These are phyloP conservation scores for Pipa parva DNA, from an alignment of 2,113 vertebrate genomes.

Conservation along the genomic window DNA sequence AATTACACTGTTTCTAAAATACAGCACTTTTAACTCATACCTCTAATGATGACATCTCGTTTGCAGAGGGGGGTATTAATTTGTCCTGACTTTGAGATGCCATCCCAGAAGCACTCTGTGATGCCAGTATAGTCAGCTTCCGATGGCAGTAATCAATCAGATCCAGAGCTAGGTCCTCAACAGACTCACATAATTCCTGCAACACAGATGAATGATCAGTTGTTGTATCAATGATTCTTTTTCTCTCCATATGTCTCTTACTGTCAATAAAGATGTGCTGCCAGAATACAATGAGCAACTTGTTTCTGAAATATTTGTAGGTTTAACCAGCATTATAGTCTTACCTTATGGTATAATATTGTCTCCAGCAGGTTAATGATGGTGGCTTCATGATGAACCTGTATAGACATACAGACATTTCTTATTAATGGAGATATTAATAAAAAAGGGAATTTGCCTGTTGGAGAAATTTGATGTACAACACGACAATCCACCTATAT, in stretches of 20 bases:
- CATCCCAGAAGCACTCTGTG: slow-evolving; percentile 46
- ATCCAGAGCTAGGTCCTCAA: slow-evolving; percentile 79
- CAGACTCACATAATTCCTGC: slow-evolving; percentile 86
- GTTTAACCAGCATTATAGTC: neutral
- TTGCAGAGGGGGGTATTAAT: slow-evolving; percentile 25
- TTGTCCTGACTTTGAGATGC: slow-evolving; percentile 3
- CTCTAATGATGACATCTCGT: slow-evolving; percentile 58
- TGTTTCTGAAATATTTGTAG: too few species aligned
- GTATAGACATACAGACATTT: neutral
- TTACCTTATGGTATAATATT: slow-evolving; percentile 85
- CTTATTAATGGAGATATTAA: too few species aligned
- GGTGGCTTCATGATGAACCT: slow-evolving; percentile 90
- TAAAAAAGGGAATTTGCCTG: too few species aligned
- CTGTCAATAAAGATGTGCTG: too few species aligned
- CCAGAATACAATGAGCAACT: too few species aligned
- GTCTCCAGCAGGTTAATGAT: slow-evolving; percentile 93
- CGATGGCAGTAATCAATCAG: slow-evolving; percentile 92
- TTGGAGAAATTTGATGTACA: too few species aligned
- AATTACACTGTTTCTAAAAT: too few species aligned
- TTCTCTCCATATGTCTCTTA: too few species aligned
- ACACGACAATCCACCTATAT: too few species aligned
- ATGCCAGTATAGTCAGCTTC: slow-evolving; percentile 77
- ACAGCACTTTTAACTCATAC: slow-evolving; percentile 46
- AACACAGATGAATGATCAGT: neutral
- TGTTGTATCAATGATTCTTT: too few species aligned